These are phyloP conservation scores for Melipona bicolor DNA, from an alignment of 2,888 invertebrate species.

Conservation along the genomic window DNA sequence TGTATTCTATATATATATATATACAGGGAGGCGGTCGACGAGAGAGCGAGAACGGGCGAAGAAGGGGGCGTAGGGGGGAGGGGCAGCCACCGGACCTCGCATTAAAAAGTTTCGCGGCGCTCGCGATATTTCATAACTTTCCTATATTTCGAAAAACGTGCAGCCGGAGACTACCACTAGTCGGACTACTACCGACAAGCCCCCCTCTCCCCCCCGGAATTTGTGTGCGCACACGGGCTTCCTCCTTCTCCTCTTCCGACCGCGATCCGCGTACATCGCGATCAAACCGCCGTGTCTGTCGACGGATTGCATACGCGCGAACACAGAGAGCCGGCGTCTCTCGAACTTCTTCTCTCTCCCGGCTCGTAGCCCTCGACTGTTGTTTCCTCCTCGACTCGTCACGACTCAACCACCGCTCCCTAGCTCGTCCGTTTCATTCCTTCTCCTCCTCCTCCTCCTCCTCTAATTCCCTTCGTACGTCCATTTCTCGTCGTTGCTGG, in stretches of 20 bases:
- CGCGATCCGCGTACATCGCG: not conserved
- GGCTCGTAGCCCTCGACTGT: too few relatives aligned
- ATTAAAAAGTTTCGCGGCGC: slow-evolving; percentile 83
- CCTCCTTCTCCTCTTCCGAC: slow-evolving; percentile 13
- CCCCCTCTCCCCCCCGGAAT: slow-evolving; percentile 23
- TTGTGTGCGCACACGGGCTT: slow-evolving; percentile 47
- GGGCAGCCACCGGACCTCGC: slow-evolving; percentile 75
- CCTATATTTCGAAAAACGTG: slow-evolving; percentile 82
- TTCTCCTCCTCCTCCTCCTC: not conserved
- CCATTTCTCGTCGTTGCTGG: not conserved
- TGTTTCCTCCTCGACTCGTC: not conserved
- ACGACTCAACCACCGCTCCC: not conserved
- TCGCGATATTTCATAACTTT: slow-evolving; percentile 83
- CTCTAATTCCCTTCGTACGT: not conserved
- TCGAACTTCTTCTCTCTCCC: not conserved
- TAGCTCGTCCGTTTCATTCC: not conserved
- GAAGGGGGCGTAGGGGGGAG: slow-evolving; percentile 40
- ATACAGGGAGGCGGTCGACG: slow-evolving; percentile 33
- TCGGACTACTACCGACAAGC: slow-evolving; percentile 52
- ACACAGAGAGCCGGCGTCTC: slow-evolving; percentile 8
- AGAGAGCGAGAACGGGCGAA: slow-evolving; percentile 3
- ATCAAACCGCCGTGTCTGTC: slow-evolving; percentile 19
- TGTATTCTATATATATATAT: slow-evolving; percentile 72
- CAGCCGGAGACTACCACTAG: slow-evolving; percentile 44
- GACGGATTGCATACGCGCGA: slow-evolving; percentile 19